These are phyloP conservation scores for Hippocampus zosterae DNA, from an alignment of 2,113 vertebrate species.

Conservation along the genomic window DNA sequence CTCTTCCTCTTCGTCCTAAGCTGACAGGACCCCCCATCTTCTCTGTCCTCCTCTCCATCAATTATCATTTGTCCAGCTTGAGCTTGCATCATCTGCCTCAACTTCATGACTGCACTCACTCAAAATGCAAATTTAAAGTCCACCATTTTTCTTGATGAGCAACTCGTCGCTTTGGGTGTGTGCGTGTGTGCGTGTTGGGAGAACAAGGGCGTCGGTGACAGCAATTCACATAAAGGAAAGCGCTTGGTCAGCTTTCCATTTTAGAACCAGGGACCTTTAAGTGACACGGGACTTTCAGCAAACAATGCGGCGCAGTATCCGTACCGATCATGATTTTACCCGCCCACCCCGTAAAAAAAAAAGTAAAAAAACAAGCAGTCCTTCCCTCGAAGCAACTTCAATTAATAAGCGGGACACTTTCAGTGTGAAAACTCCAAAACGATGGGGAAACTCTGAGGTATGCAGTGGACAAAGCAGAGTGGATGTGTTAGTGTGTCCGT, in stretches of 20 bases:
- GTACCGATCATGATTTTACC: background rate
- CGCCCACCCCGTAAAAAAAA: background rate
- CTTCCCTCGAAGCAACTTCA: background rate
- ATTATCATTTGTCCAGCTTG: constrained; percentile 54
- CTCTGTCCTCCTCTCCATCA: constrained; percentile 36
- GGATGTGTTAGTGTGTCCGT: constrained; percentile 21
- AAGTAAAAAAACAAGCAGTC: background rate
- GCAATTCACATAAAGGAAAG: constrained; percentile 34
- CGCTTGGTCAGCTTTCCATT: constrained; percentile 40
- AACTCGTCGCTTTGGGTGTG: constrained; percentile 32
- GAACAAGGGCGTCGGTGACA: constrained; percentile 23
- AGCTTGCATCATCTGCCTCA: constrained; percentile 47
- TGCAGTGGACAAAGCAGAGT: constrained; percentile 31
- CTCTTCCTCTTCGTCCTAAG: constrained; percentile 55
- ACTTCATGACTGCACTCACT: constrained; percentile 50
- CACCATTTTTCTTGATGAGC: constrained; percentile 40
- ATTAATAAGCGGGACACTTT: background rate
- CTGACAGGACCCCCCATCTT: constrained; percentile 68
- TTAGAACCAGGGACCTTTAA: constrained; percentile 16
- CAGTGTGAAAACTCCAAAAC: background rate
- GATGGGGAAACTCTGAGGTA: constrained; percentile 17
- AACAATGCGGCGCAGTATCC: background rate
- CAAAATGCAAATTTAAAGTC: constrained; percentile 48
- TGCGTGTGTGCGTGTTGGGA: constrained; percentile 25
- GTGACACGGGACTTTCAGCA: constrained; percentile 15